Evolutionary conservation across 2,797 vertebrate genomes (phyloP).

Genomic region (Notoglanidium macrostoma): DNA sequence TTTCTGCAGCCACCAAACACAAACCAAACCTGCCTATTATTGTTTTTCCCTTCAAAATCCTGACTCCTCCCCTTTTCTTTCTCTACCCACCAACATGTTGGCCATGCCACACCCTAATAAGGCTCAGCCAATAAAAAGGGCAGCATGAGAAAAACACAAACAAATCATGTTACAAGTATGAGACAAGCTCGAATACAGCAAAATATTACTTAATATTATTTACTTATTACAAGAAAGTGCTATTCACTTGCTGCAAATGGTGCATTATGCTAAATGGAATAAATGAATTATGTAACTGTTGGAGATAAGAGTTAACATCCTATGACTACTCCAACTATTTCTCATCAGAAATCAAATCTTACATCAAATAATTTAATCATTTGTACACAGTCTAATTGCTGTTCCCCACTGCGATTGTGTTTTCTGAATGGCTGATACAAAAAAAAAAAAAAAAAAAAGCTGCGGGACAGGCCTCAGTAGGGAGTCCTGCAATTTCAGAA

Average conservation of each 20-base stretch:
- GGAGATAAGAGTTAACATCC: background rate
- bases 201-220: background rate
- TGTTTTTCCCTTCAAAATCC: background rate
- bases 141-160: background rate
- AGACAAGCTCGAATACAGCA: too few relatives aligned
- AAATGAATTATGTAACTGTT: conserved; percentile 1
- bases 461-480: background rate
- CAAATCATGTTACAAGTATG: background rate
- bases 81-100: background rate
- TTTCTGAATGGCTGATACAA: background rate
- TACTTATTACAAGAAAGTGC: background rate
- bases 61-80: background rate
- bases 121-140: background rate
- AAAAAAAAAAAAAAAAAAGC: background rate
- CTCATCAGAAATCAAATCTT: conserved; percentile 17
- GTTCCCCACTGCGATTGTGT: background rate
- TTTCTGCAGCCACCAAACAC: background rate
- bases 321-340: conserved; percentile 17
- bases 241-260: background rate
- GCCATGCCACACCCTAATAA: background rate
- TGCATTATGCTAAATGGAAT: background rate
- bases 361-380: background rate
- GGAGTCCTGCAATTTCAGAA: background rate
- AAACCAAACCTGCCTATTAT: background rate
- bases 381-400: conserved; percentile 1